Evolutionary conservation across 2,888 invertebrate species (phyloP).

Genomic region (Panopea generosa): DNA sequence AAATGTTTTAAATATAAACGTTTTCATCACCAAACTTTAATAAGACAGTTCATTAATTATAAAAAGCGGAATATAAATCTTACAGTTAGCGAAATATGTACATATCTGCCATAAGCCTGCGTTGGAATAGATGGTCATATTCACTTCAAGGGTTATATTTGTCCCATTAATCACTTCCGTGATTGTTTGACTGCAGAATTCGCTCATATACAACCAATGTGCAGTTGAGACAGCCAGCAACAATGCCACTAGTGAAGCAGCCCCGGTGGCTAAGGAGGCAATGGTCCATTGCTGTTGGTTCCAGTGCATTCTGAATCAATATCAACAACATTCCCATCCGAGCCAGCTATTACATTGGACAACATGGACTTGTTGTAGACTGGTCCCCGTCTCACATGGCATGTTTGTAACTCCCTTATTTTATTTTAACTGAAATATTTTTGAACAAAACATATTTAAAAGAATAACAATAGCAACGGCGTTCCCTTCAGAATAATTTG

Average conservation of each 20-base stretch:
- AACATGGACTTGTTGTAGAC: too few relatives aligned
- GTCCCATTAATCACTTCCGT: neutral
- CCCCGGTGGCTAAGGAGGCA: constrained; percentile 69
- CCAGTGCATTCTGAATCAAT: constrained; percentile 35
- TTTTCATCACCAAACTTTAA: too few relatives aligned
- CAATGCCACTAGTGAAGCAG: constrained; percentile 69
- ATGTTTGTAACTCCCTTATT: too few relatives aligned
- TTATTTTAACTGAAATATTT: too few relatives aligned
- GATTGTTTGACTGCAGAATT: constrained; percentile 35
- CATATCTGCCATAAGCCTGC: constrained; percentile 72
- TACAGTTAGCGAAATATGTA: too few relatives aligned
- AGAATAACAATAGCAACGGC: too few relatives aligned
- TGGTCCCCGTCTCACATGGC: too few relatives aligned
- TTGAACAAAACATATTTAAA: too few relatives aligned
- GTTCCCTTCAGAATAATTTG: too few relatives aligned
- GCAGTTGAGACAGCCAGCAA: constrained; percentile 74
- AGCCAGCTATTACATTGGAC: neutral
- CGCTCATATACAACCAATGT: constrained; percentile 73
- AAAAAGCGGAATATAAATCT: too few relatives aligned
- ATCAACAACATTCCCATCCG: constrained; percentile 29
- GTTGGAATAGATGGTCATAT: constrained; percentile 55
- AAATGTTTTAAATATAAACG: too few relatives aligned
- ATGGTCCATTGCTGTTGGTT: constrained; percentile 60
- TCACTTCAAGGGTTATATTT: constrained; percentile 20
- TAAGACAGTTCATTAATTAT: too few relatives aligned